Evolutionary conservation across 2,888 invertebrate genomes (phyloP).

Genomic region (Limnephilus rhombicus): DNA sequence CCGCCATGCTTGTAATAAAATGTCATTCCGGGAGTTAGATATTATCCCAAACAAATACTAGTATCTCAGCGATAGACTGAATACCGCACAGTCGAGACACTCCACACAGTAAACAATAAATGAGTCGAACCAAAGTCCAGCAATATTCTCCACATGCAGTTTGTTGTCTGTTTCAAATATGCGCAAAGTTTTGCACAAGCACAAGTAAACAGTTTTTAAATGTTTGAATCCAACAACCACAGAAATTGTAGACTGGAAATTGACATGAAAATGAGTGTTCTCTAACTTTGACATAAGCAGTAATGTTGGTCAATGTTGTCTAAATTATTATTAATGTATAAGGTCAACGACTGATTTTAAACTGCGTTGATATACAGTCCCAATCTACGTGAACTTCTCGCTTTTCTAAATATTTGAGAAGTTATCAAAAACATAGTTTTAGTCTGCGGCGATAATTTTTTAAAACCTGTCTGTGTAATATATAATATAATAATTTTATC

Average conservation of each 20-base stretch:
- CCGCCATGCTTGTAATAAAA: neutral
- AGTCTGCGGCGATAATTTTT: neutral
- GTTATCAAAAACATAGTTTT: slow-evolving; percentile 9
- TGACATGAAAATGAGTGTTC: neutral
- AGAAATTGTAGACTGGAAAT: neutral
- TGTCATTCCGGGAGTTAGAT: neutral
- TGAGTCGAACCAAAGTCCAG: neutral
- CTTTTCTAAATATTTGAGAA: slow-evolving; percentile 12
- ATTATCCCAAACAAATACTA: too few species aligned
- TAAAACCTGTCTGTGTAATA: neutral
- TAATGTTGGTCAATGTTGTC: neutral
- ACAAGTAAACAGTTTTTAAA: neutral
- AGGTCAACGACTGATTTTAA: slow-evolving; percentile 30
- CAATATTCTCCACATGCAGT: neutral
- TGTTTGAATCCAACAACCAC: neutral
- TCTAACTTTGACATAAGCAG: neutral
- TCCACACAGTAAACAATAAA: neutral
- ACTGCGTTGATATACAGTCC: neutral
- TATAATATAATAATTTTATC: slow-evolving; percentile 13
- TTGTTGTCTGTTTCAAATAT: too few species aligned
- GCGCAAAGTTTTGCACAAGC: neutral
- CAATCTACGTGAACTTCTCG: neutral
- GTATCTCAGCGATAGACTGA: too few species aligned
- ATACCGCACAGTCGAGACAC: neutral
- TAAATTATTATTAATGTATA: neutral